phyloP scores from a whole-genome alignment of 2,113 vertebrate species.

The Pterocles orientalis region DNA sequence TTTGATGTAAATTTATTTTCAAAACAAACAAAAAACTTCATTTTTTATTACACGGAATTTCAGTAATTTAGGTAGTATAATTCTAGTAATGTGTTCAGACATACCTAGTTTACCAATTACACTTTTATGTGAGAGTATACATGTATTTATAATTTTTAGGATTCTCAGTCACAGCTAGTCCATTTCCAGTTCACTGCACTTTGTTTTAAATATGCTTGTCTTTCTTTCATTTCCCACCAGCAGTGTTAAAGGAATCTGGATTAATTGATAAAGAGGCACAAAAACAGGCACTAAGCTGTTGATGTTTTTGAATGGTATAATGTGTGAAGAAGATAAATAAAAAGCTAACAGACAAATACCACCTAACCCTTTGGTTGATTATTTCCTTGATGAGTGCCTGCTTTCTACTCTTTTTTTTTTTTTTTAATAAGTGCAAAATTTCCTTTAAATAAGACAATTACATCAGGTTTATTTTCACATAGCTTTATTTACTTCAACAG shows the following conservation, averaged over 20 bases:
- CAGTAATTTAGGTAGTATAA: neutral
- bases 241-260: neutral
- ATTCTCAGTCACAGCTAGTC: neutral
- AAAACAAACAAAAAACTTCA: neutral
- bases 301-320: neutral
- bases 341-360: neutral
- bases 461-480: neutral
- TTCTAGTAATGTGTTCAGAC: neutral
- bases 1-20: neutral
- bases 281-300: neutral
- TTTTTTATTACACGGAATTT: neutral
- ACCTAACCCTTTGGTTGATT: neutral
- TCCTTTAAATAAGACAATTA: neutral
- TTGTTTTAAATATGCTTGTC: neutral
- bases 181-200: neutral
- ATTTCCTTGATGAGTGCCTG: neutral
- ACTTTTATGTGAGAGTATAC: neutral
- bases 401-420: neutral
- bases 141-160: neutral
- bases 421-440: neutral
- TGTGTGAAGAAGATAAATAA: neutral
- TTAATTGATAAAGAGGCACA: neutral
- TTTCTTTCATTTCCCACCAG: neutral
- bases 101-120: neutral
- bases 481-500: neutral